These are phyloP conservation scores for Phenganax stokvisi DNA, from an alignment of 92 coral and sea anemone species.

Conservation along the genomic window DNA sequence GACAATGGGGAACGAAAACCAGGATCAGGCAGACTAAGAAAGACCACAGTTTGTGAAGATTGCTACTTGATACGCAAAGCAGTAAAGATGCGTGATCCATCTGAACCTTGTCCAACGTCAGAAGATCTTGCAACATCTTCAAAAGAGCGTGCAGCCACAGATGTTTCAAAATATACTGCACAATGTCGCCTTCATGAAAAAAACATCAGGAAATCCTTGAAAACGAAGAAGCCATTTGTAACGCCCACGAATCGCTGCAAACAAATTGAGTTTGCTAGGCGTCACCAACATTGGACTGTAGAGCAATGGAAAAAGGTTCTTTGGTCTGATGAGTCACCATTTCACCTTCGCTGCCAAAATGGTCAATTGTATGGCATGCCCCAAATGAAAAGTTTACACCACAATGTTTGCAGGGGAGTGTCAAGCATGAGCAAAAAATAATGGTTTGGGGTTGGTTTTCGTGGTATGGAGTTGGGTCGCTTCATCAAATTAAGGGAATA, in stretches of 20 bases:
- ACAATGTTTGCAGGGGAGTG: background rate
- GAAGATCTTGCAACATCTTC: background rate
- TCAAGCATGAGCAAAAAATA: background rate
- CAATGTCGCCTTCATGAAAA: background rate
- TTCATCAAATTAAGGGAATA: slow-evolving; percentile 23
- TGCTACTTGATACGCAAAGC: background rate
- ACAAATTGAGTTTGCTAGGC: slow-evolving; percentile 1
- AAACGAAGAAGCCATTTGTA: slow-evolving; percentile 12
- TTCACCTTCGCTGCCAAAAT: background rate
- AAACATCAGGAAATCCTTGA: background rate
- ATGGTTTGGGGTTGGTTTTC: slow-evolving; percentile 29
- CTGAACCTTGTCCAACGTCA: background rate
- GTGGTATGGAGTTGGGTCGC: slow-evolving; percentile 11
- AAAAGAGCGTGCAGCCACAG: background rate
- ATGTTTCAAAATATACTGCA: background rate
- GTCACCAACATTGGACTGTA: background rate
- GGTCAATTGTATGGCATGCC: slow-evolving; percentile 8
- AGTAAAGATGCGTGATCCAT: background rate
- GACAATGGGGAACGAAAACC: slow-evolving; percentile 5
- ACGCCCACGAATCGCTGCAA: background rate
- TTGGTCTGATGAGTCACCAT: background rate
- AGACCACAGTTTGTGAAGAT: background rate
- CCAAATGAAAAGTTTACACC: slow-evolving; percentile 1
- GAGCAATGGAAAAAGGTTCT: slow-evolving; percentile 12
- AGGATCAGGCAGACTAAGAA: background rate